phyloP scores from a whole-genome alignment of 37 sponge, comb jelly and placozoan species.

The Chondrilla cf. caribensis region DNA sequence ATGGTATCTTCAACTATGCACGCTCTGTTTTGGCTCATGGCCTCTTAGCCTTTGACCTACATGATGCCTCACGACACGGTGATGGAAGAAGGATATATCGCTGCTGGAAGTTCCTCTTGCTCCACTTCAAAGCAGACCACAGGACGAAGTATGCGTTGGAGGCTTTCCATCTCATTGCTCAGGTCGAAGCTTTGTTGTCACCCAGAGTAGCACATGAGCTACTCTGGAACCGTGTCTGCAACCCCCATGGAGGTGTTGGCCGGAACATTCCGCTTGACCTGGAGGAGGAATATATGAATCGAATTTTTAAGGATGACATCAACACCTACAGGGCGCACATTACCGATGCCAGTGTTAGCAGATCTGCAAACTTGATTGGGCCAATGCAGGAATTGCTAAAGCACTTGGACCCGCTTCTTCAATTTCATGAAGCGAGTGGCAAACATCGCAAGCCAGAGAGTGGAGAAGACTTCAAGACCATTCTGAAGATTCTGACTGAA shows the following conservation, averaged over 20 bases:
- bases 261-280: background rate
- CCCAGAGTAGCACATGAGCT: constrained; percentile 2
- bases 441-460: background rate
- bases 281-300: background rate
- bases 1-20: background rate
- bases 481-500: background rate
- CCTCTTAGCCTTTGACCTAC: background rate
- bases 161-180: background rate
- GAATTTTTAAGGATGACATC: background rate
- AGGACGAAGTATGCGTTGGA: background rate
- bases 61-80: background rate
- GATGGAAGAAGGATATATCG: background rate
- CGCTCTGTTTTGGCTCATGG: background rate
- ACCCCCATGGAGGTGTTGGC: constrained; percentile 5
- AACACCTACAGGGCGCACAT: background rate
- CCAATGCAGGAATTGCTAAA: background rate
- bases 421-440: background rate
- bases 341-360: background rate
- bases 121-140: constrained; percentile 9
- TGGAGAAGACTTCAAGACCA: background rate
- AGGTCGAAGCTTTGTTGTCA: background rate
- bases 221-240: background rate
- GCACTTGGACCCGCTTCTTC: background rate
- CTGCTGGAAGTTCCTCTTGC: background rate
- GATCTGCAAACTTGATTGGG: background rate